Evolutionary conservation across 2,888 invertebrate genomes (phyloP).

Genomic region (Synanthedon tipuliformis): DNA sequence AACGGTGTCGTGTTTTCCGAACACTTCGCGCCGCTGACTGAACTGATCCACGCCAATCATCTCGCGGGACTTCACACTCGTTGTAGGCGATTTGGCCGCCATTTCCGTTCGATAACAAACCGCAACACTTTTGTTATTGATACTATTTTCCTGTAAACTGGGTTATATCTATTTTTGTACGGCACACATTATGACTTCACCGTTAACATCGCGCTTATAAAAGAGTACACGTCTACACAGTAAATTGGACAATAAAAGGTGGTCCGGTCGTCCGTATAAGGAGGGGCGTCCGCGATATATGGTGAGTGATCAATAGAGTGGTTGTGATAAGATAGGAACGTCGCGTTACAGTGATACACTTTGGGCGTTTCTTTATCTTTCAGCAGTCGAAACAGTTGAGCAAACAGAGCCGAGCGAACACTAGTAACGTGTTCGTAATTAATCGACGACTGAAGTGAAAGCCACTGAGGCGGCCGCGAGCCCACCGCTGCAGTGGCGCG

Average conservation of each 20-base stretch:
- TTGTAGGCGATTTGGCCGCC: conserved; percentile 61
- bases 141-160: conserved; percentile 66
- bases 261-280: conserved; percentile 58
- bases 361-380: conserved; percentile 62
- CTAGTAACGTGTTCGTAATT: conserved; percentile 53
- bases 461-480: conserved; percentile 29
- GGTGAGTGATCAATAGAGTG: conserved; percentile 64
- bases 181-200: conserved; percentile 66
- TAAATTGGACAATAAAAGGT: conserved; percentile 64
- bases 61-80: conserved; percentile 61
- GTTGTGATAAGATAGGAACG: conserved; percentile 60
- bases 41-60: conserved; percentile 62
- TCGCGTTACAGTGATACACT: conserved; percentile 43
- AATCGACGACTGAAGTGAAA: conserved; percentile 59
- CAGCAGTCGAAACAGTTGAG: conserved; percentile 62
- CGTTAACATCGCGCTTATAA: conserved; percentile 59
- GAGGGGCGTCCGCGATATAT: conserved; percentile 61
- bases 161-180: conserved; percentile 60
- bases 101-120: conserved; percentile 67
- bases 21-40: conserved; percentile 65
- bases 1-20: conserved; percentile 63
- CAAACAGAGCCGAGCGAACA: conserved; percentile 59
- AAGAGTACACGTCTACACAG: conserved; percentile 48
- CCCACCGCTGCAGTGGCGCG: conserved; percentile 34
- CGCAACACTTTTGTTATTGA: conserved; percentile 65